Conservation (phyloP, 2,797 vertebrate species). For the Sandelia bainsii region DNA sequence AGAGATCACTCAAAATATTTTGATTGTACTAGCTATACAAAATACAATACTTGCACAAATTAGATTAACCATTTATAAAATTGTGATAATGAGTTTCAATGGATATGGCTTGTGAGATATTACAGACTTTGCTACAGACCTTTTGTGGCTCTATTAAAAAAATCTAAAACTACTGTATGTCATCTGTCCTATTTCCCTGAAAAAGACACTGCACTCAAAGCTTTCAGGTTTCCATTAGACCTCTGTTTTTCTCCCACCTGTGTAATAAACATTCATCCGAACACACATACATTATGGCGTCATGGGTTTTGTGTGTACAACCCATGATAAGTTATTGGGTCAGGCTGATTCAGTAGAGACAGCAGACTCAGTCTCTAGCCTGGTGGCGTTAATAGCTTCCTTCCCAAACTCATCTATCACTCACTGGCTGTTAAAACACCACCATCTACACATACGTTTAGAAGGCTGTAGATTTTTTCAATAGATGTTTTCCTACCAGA, state of each 20-base stretch:
- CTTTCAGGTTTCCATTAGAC: conserved; percentile 75
- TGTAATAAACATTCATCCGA: conserved; percentile 79
- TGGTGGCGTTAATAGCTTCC: conserved; percentile 42
- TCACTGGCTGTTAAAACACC: conserved; percentile 34
- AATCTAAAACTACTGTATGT: conserved; percentile 80
- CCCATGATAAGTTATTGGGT: conserved; percentile 53
- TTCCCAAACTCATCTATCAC: conserved; percentile 43
- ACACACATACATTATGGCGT: conserved; percentile 77
- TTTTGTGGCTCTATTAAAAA: conserved; percentile 84
- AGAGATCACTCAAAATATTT: conserved; percentile 83
- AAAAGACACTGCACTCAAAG: conserved; percentile 79
- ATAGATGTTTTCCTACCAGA: conserved; percentile 69
- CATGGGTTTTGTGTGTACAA: conserved; percentile 59
- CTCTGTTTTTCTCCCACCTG: conserved; percentile 61
- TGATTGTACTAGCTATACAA: conserved; percentile 86
- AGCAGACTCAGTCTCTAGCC: conserved; percentile 35
- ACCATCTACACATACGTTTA: conserved; percentile 48
- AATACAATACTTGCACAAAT: conserved; percentile 86
- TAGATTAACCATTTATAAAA: conserved; percentile 84
- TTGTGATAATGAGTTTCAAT: conserved; percentile 76
- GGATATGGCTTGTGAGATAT: conserved; percentile 88
- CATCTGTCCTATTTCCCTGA: conserved; percentile 86
- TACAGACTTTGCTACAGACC: conserved; percentile 89
- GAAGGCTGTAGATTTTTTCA: conserved; percentile 73
- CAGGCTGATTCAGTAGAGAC: conserved; percentile 51